These are phyloP conservation scores for Hyposmocoma kahamanoa DNA, from an alignment of 1,140 invertebrate genomes.

Conservation along the genomic window DNA sequence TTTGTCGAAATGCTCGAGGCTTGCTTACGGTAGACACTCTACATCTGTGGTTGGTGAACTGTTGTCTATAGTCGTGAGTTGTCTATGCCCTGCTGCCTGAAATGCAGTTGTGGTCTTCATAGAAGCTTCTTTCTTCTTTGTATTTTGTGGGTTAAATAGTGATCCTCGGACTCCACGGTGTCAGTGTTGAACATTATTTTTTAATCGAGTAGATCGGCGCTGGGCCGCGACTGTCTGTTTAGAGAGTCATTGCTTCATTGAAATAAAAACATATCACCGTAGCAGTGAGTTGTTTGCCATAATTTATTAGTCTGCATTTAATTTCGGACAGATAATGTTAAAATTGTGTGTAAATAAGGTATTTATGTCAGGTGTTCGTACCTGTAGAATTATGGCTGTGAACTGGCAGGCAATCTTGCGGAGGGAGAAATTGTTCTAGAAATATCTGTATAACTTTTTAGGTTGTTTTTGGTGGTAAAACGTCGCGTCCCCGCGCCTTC, in stretches of 20 bases:
- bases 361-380: conserved; percentile 15
- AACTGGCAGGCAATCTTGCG: conserved; percentile 22
- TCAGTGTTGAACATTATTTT: conserved; percentile 3
- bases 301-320: conserved; percentile 30
- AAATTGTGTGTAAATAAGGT: conserved; percentile 9
- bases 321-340: conserved; percentile 6
- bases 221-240: conserved; percentile 8
- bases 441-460: not conserved
- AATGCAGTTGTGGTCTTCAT: not conserved
- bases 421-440: not conserved
- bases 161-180: not conserved
- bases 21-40: conserved; percentile 61
- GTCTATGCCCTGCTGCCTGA: not conserved
- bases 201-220: not conserved
- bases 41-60: no score
- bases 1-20: conserved; percentile 98
- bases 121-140: conserved; percentile 7
- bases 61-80: no score
- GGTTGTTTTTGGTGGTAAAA: conserved; percentile 2
- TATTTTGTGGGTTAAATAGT: not conserved
- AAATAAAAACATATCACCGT: conserved; percentile 14
- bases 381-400: conserved; percentile 37
- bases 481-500: conserved; percentile 44
- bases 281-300: conserved; percentile 18
- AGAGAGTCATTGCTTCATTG: no score